phyloP scores from a whole-genome alignment of 2,888 invertebrate genomes.

The Hirtodrosophila trivittata region DNA sequence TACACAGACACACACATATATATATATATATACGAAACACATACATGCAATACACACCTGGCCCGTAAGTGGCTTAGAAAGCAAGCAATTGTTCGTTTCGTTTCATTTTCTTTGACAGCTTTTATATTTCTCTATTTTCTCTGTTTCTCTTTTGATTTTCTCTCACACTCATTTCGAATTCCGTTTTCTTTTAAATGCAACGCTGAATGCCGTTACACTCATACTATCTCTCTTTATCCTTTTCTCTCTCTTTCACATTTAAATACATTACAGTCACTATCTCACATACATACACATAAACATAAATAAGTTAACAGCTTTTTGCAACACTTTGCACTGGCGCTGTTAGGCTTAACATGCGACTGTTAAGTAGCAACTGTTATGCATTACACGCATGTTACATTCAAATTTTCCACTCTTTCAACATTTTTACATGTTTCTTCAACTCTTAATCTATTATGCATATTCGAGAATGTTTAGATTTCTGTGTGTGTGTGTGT shows the following conservation, averaged over 20 bases:
- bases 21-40: background rate
- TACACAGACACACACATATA: no score
- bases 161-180: conserved; percentile 36
- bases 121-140: conserved; percentile 1
- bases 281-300: conserved; percentile 26
- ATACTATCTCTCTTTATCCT: no score
- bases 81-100: conserved; percentile 22
- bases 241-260: no score
- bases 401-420: conserved; percentile 17
- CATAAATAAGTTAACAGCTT: conserved; percentile 15
- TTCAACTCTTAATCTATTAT: no score
- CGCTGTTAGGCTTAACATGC: conserved; percentile 47
- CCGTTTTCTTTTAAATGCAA: conserved; percentile 38
- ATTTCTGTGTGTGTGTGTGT: no score
- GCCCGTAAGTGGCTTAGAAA: conserved; percentile 32
- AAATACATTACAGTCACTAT: no score
- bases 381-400: conserved; percentile 52
- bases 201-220: conserved; percentile 57
- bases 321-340: conserved; percentile 27
- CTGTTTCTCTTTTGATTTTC: conserved; percentile 11
- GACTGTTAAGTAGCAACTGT: conserved; percentile 33
- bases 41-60: conserved; percentile 7
- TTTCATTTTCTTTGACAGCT: conserved; percentile 32
- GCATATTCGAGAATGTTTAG: no score
- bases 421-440: no score